Base-by-base conservation (phyloP, 2,888 invertebrate genomes). In the Diarsia brunnea region DNA sequence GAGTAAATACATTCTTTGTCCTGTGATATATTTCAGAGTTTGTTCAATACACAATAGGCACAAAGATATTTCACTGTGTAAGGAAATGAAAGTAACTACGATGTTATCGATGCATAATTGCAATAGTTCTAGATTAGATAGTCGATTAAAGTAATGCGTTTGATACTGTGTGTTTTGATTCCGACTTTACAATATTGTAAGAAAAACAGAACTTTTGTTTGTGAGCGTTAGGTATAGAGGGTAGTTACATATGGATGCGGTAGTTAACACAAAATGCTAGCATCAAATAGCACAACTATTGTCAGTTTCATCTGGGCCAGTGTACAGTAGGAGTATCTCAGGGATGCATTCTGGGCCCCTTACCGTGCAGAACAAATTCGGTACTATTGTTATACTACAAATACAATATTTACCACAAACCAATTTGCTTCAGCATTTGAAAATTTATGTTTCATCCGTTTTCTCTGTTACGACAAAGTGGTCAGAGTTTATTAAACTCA, bases 51-150 rank as follows among this genome's bases (percentile, higher is more conserved):
- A 83, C 77, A 84, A 83, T 80, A 85, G 69, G 68, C 64, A 51
- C 70, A 65, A 75, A 71, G 38, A 60, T 72, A 75, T 71, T 38
- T 38, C 38, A 38, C 38, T 38, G 38, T 38, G 27, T 31, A 27
- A 75, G 85, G 73, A 84, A 82, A 84, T 69, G 82, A 84, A 84
- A 75, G 84, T 77, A 55, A 65, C 49, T 73, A 16, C 45, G 53
- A 60, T 82, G 47, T 64, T 82, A 84, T 78, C 66, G 60, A 38
- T 85, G 67, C 51, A 74, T 74, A 75, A 79, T 81, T 85, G 53
- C 43, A 69, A 69, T 70, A 45, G 38, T 66, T 61, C 43, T 43
- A 38, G 81, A 65, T 72, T 61, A 80, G 65, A 72, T 78, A 65
- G 27, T 71, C 19, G 45, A 38, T 16, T 55, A 47, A 49, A 55